phyloP scores from a whole-genome alignment of 2,888 invertebrate species.

The Cephonodes hylas region DNA sequence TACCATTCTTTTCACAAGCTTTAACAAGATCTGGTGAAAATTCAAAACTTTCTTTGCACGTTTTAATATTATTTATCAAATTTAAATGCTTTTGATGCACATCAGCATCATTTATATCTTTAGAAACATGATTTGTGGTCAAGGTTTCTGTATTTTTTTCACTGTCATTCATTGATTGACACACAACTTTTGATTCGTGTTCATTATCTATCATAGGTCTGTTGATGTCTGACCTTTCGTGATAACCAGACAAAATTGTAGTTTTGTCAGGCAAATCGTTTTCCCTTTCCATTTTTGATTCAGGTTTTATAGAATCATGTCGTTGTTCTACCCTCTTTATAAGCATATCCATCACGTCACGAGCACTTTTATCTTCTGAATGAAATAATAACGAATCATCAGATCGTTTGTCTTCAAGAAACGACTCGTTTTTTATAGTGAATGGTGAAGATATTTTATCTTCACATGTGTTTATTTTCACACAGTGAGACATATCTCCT shows the following conservation, averaged over 20 bases:
- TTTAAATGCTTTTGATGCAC: constrained; percentile 48
- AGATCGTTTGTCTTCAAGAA: background rate
- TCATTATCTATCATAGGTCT: constrained; percentile 40
- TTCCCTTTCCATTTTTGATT: constrained; percentile 40
- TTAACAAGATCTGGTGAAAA: constrained; percentile 38
- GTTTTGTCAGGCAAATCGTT: constrained; percentile 41
- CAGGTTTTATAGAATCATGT: constrained; percentile 41
- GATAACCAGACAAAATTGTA: constrained; percentile 41
- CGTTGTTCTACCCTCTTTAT: constrained; percentile 43
- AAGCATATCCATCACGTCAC: constrained; percentile 45
- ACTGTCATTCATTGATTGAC: constrained; percentile 25
- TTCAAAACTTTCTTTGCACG: constrained; percentile 45
- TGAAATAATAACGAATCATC: background rate
- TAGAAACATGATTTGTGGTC: constrained; percentile 44
- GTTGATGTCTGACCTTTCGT: constrained; percentile 42
- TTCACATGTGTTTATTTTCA: background rate
- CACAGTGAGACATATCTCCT: background rate
- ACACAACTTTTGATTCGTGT: constrained; percentile 3
- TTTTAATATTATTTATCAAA: constrained; percentile 47
- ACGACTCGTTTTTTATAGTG: background rate
- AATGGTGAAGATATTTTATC: background rate
- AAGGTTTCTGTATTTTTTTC: constrained; percentile 42
- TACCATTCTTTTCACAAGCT: constrained; percentile 48
- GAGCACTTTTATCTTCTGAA: constrained; percentile 42
- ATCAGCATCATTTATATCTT: constrained; percentile 53